Base-by-base conservation (phyloP, 2,797 vertebrate genomes). In the Huso huso region DNA sequence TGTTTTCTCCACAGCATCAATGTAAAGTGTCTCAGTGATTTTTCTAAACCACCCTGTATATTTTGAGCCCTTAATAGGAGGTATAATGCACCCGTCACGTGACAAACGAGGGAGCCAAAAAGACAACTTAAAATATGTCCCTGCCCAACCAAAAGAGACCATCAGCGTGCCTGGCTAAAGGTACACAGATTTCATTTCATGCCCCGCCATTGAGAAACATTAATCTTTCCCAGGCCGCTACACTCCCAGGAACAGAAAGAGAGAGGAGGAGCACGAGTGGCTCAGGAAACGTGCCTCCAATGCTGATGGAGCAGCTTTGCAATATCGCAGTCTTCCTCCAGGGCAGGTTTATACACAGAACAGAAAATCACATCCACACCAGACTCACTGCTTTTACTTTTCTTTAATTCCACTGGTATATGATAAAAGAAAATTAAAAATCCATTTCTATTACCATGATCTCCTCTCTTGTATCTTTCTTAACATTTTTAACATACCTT, bases 161-260 rank as follows among this genome's bases (percentile, higher is more conserved):
- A 77, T 82, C 76, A 70, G 67, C 68, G 71, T 79, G 76, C 81
- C 72, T 75, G 82, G 82, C 85, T 86, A 80, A 81, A 80, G 82
- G 82, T 85, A 85, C 85, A 88, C 84, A 89, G 84, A 91, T 90
- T 89, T 87, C 84, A 88, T 90, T 89, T 89, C 85, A 87, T 73
- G 83, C 82, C 84, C 76, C 80, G 84, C 79, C 65, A 78, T 83
- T 84, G 82, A 84, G 83, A 84, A 80, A 83, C 84, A 86, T 88
- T 88, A 85, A 88, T 91, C 86, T 89, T 86, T 85, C 81, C 80
- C 78, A 83, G 84, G 84, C 86, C 83, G 84, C 82, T 76, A 71
- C 79, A 76, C 77, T 79, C 81, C 87, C 85, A 82, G 74, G 76
- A 87, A 80, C 81, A 82, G 84, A 80, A 76, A 81, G 79, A 78